phyloP scores from a whole-genome alignment of 2,113 vertebrate genomes.

The Lepidothrix coronata region DNA sequence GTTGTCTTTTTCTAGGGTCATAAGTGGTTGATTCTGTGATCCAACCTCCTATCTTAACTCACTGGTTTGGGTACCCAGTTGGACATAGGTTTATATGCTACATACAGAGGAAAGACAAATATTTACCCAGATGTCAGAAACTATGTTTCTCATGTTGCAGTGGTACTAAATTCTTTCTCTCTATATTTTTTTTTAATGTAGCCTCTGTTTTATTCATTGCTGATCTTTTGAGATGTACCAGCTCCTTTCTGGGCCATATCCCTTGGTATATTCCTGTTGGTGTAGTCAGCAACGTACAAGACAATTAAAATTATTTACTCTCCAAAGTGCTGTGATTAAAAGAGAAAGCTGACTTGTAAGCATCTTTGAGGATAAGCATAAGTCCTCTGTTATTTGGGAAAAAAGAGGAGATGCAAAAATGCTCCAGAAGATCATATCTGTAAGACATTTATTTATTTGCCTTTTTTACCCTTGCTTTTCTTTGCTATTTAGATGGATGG shows the following conservation, averaged over 20 bases:
- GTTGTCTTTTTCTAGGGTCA: background rate
- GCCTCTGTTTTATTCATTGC: background rate
- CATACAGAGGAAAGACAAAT: background rate
- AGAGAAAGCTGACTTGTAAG: background rate
- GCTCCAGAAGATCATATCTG: background rate
- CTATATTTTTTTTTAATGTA: background rate
- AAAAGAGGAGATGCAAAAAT: background rate
- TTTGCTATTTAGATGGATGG: background rate
- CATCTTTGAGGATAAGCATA: background rate
- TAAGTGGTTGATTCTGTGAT: background rate
- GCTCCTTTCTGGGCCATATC: background rate
- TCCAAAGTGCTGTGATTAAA: background rate
- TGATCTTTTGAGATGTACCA: background rate
- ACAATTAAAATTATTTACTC: background rate
- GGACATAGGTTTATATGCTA: background rate
- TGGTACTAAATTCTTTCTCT: background rate
- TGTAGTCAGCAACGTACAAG: background rate
- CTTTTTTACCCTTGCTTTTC: background rate
- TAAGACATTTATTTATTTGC: background rate
- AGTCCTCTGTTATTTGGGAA: background rate
- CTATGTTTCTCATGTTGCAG: background rate
- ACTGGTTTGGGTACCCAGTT: background rate
- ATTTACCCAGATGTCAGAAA: background rate
- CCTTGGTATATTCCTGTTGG: background rate
- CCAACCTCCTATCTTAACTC: background rate